Evolutionary conservation across 2,888 invertebrate species (phyloP).

Genomic region (Drosophila barbarae): DNA sequence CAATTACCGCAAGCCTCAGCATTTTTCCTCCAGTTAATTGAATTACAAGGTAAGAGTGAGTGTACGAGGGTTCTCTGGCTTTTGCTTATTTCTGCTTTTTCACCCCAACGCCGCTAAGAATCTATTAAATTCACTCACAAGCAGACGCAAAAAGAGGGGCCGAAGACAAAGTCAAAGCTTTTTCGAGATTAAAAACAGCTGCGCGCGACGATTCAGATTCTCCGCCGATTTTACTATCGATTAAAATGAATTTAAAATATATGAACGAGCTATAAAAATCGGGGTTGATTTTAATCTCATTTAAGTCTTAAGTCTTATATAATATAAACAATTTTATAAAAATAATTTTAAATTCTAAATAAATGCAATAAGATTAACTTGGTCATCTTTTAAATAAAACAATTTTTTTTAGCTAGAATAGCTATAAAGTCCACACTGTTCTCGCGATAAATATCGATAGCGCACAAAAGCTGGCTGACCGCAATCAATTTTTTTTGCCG

Average conservation of each 20-base stretch:
- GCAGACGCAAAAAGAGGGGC: constrained; percentile 1
- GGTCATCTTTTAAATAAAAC: too few species aligned
- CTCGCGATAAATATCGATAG: background rate
- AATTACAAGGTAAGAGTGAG: constrained; percentile 42
- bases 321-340: too few species aligned
- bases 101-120: constrained; percentile 51
- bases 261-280: background rate
- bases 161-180: constrained; percentile 25
- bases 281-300: background rate
- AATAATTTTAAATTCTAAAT: too few species aligned
- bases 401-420: too few species aligned
- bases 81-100: constrained; percentile 22
- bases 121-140: constrained; percentile 47
- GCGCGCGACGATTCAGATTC: constrained; percentile 34
- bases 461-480: constrained; percentile 3
- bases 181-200: constrained; percentile 31
- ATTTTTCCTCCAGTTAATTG: constrained; percentile 41
- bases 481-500: constrained; percentile 2
- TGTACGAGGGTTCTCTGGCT: background rate
- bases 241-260: background rate
- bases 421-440: background rate
- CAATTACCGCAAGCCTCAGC: constrained; percentile 45
- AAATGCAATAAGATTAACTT: too few species aligned
- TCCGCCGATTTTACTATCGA: constrained; percentile 4
- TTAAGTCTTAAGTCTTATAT: too few species aligned